Base-by-base conservation (phyloP, 2,797 vertebrate genomes). In the Halcyon chelicuti region DNA sequence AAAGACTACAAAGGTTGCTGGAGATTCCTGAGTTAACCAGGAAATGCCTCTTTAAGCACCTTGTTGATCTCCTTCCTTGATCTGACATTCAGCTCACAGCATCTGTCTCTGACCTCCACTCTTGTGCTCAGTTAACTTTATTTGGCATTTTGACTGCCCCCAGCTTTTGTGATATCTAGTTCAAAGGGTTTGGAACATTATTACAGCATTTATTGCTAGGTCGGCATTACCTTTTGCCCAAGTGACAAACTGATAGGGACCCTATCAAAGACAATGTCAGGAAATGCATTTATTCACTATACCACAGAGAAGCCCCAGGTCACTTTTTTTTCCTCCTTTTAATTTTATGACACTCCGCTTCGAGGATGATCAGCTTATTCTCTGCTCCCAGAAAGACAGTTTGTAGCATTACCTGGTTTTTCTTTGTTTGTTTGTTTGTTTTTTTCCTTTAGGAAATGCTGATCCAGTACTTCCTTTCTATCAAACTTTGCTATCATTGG, bases 1-100 rank as follows among this genome's bases (percentile, higher is more conserved):
- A 87, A 93, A 78, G 73, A 71, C 78, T 92, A 88, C 76, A 92
- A 93, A 96, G 46, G 58, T 94, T 91, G 80, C 67, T 92, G 83
- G 79, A 83, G 90, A 92, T 85, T 93, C 51, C 57, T 7, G 20
- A 77, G 55, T 86, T 70, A 92, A 84, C 67, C 76, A 88, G 90
- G 79, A 96, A 95, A 95, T 75, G 76, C 37, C 88, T 96, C 35
- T 67, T 94, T 58, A 66, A 81, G 71, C 20, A 63, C 68, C 82
- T 86, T 74, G 62, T 88, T 94, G 91, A 66, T 83, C 54, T 79
- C 51, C 42, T 73, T 71, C 74, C 76, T 82, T 81, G 78, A 91
- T 93, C 82, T 94, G 74, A 78, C 74, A 71, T 77, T 91, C 73
- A 91, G 77, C 72, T 90, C 28, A 14, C 33, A 85, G 49, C 51